Conservation (phyloP, 2,888 invertebrate species). For the Dusona sp. region DNA sequence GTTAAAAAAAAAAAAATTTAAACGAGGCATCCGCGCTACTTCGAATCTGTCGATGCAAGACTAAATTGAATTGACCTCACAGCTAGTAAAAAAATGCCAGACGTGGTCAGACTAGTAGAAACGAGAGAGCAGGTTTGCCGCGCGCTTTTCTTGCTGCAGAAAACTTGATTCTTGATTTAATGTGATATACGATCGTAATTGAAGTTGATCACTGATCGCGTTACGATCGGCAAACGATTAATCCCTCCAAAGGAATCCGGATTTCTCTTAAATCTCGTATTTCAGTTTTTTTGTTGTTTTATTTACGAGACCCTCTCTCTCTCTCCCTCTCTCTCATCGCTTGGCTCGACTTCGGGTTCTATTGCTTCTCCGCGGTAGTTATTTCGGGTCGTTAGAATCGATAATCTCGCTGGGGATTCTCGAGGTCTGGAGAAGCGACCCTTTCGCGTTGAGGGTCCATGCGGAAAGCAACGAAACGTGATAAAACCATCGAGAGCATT, state of each 20-base stretch:
- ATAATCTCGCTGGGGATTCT: constrained; percentile 69
- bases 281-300: constrained; percentile 33
- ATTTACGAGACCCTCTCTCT: constrained; percentile 26
- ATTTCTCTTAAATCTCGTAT: constrained; percentile 27
- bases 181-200: constrained; percentile 63
- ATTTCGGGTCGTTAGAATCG: constrained; percentile 70
- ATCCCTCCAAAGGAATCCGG: constrained; percentile 61
- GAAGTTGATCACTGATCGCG: constrained; percentile 58
- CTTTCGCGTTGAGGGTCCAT: constrained; percentile 59
- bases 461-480: constrained; percentile 53
- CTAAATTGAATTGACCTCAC: constrained; percentile 29
- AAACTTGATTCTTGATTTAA: constrained; percentile 56
- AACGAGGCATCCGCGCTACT: not conserved
- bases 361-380: constrained; percentile 61
- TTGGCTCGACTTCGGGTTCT: constrained; percentile 48
- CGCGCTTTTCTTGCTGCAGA: constrained; percentile 11
- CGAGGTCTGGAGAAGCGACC: constrained; percentile 59
- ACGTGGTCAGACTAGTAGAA: constrained; percentile 52
- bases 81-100: constrained; percentile 32
- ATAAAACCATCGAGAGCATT: constrained; percentile 56
- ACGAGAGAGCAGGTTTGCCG: constrained; percentile 8
- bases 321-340: no score
- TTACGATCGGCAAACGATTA: constrained; percentile 63
- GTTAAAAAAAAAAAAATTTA: not conserved
- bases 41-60: not conserved